These are phyloP conservation scores for Rissa tridactyla DNA, from an alignment of 2,113 vertebrate species.

Conservation along the genomic window DNA sequence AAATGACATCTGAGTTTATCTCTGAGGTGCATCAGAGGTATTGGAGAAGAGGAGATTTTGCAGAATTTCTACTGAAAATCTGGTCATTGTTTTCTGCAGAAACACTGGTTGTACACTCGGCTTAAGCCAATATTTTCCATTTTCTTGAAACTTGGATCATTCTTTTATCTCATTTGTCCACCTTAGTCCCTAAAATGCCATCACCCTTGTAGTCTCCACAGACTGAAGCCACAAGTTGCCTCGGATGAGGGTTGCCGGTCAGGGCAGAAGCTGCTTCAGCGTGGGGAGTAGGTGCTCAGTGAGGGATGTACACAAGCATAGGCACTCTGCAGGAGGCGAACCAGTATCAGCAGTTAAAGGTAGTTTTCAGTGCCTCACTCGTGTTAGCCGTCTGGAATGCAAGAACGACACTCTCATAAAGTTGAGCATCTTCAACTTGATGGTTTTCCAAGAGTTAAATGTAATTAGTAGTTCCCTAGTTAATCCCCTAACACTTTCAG, in stretches of 20 bases:
- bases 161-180: not conserved
- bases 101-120: rapidly evolving
- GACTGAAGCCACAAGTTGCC: not conserved
- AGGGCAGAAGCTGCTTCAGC: not conserved
- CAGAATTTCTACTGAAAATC: not conserved
- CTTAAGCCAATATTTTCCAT: not conserved
- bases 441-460: not conserved
- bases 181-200: not conserved
- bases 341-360: not conserved
- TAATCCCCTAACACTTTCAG: not conserved
- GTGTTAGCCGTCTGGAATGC: not conserved
- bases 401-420: not conserved
- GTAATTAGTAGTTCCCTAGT: not conserved
- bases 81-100: not conserved
- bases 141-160: not conserved
- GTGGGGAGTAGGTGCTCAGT: rapidly evolving
- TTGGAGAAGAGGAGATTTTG: not conserved
- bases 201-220: not conserved
- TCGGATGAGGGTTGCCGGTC: not conserved
- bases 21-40: not conserved
- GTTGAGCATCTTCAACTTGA: not conserved
- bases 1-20: not conserved
- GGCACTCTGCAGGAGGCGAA: not conserved
- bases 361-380: not conserved
- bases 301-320: not conserved